Evolutionary conservation across 2,888 invertebrate species (phyloP), one percentile per base, ranked within the genome.

Genomic region (Blera fallax): DNA sequence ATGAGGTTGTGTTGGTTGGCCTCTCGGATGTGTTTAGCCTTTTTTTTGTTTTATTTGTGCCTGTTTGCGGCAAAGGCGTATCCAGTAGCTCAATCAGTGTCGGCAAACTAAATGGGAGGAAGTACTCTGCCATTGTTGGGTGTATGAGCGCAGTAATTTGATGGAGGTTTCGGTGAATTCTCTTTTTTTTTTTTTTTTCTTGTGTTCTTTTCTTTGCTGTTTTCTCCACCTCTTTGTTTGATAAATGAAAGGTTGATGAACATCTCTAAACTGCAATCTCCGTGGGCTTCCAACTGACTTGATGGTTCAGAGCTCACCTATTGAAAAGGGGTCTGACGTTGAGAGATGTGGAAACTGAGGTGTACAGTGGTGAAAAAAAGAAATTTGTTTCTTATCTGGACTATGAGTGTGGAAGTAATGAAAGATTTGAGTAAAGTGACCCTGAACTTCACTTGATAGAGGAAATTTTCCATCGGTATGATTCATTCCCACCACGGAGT

Each of bases 81-180:
- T 85, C 76, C 85, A 85, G 85, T 85, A 85, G 85, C 85, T 85
- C 70, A 85, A 85, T 85, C 85, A 85, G 85, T 81, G 85, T 85
- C 85, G 85, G 81, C 76, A 81, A 81, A 85, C 85, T 85, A 81
- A 85, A 85, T 85, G 81, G 85, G 76, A 85, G 85, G 85, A 85
- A 85, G 85, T 76, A 70, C 81, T 48, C 67, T 65, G 76, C 76
- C 76, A 85, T 85, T 85, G 81, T 81, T 62, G 52, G 80, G 76
- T 81, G 70, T 70, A 72, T 67, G 60, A 76, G 60, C 40, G 40
- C 50, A 76, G 85, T 85, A 85, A 85, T 85, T 85, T 85, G 72
- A 81, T 72, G 67, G 56, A 56, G 76, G 72, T 32, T 85, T 65
- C 64, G 52, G 67, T 73, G 34, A 60, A 81, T 64, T 69, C 56